phyloP scores from a whole-genome alignment of 1,140 invertebrate species.

The Portunus trituberculatus region DNA sequence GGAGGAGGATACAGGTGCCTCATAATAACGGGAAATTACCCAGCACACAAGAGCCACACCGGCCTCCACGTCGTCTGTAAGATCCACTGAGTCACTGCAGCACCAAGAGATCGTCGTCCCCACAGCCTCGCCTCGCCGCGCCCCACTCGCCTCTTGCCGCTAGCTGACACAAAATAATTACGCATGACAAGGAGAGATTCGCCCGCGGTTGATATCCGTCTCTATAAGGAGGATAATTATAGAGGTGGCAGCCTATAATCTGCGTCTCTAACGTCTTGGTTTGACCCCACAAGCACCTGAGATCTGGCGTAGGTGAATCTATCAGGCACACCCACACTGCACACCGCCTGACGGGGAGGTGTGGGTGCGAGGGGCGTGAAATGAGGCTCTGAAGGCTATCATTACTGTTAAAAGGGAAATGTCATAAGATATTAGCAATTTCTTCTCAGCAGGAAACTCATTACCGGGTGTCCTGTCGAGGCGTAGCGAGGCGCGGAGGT shows the following conservation, averaged over 20 bases:
- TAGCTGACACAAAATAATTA: conserved; percentile 5
- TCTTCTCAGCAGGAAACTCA: conserved; percentile 52
- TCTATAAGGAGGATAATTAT: conserved; percentile 24
- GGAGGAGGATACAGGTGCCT: conserved; percentile 43
- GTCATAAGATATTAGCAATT: conserved; percentile 57
- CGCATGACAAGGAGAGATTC: conserved; percentile 10
- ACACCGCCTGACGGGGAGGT: background rate
- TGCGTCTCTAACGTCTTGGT: conserved; percentile 9
- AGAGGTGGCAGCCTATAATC: conserved; percentile 11
- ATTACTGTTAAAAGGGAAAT: conserved; percentile 61
- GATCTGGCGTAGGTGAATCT: background rate
- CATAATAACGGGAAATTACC: conserved; percentile 57
- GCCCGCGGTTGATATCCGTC: conserved; percentile 3
- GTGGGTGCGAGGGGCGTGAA: conserved; percentile 37
- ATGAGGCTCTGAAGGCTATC: conserved; percentile 35
- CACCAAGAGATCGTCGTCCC: conserved; percentile 13
- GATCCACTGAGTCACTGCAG: background rate
- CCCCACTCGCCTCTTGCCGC: background rate
- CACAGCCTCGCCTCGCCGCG: background rate
- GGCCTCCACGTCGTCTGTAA: background rate
- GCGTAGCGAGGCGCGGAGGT: background rate
- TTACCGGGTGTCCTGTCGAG: conserved; percentile 7
- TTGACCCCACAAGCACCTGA: conserved; percentile 5
- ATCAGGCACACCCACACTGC: background rate
- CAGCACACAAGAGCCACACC: background rate